These are phyloP conservation scores for Girardinus metallicus DNA, from an alignment of 2,797 vertebrate species.

Conservation along the genomic window DNA sequence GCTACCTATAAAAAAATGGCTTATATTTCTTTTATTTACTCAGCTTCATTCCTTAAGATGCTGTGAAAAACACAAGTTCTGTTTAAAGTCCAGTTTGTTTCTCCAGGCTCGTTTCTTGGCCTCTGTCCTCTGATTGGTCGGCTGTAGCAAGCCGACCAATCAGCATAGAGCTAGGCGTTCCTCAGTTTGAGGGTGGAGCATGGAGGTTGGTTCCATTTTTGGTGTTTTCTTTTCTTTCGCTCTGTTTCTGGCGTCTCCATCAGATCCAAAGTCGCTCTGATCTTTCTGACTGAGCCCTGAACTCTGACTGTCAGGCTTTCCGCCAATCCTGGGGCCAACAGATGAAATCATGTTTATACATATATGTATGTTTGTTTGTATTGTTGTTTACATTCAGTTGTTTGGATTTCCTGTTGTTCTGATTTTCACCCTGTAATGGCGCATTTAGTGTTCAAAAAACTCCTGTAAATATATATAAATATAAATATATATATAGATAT, in stretches of 20 bases:
- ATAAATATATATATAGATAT: constrained; percentile 66
- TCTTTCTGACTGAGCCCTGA: constrained; percentile 3
- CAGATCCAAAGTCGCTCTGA: constrained; percentile 16
- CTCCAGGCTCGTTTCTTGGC: background rate
- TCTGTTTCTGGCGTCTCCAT: constrained; percentile 28
- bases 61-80: background rate
- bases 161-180: background rate
- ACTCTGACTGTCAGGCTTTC: background rate
- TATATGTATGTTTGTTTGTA: background rate
- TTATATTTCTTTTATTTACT: background rate
- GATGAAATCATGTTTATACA: background rate
- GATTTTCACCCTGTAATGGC: constrained; percentile 9
- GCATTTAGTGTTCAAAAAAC: constrained; percentile 56
- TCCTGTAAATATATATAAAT: constrained; percentile 63
- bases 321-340: background rate
- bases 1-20: background rate
- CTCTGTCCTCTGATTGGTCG: background rate
- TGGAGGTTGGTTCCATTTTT: background rate
- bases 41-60: background rate
- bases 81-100: background rate
- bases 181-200: background rate
- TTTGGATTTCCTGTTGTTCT: constrained; percentile 1
- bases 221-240: background rate
- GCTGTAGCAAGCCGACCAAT: background rate
- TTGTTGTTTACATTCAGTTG: constrained; percentile 1